Percentiles rank a stretch among this genome's conserved stretches.
Evolutionary conservation across 2,888 invertebrate species (phyloP).

Genomic region (Acleris sparsana): DNA sequence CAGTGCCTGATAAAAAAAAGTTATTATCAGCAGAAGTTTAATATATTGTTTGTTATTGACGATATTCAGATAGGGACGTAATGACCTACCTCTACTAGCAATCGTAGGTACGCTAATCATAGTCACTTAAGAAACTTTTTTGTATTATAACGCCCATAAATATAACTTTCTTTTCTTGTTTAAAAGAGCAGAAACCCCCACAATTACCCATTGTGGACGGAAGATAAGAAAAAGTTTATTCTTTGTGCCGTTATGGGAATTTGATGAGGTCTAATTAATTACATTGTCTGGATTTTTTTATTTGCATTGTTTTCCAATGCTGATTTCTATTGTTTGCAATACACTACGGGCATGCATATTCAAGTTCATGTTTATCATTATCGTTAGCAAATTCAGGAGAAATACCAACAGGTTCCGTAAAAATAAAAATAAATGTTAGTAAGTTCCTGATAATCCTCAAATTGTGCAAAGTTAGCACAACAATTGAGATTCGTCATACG

Average conservation of each 20-base stretch:
- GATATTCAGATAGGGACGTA: too few relatives aligned
- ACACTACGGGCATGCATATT: conserved; percentile 8
- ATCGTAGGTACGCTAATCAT: not conserved
- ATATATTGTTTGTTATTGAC: not conserved
- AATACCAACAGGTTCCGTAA: not conserved
- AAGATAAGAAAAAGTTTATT: conserved; percentile 43
- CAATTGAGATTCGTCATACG: not conserved
- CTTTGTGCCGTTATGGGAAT: conserved; percentile 23
- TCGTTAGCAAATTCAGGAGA: conserved; percentile 1
- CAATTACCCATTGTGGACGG: conserved; percentile 56
- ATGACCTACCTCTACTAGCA: not conserved
- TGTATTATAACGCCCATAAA: not conserved
- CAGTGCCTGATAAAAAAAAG: too few relatives aligned
- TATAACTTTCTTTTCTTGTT: conserved; percentile 36
- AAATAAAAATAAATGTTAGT: not conserved
- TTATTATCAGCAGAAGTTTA: too few relatives aligned
- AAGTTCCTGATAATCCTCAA: not conserved
- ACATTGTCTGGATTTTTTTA: conserved; percentile 28
- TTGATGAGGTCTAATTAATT: conserved; percentile 23
- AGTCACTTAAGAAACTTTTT: not conserved
- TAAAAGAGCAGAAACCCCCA: conserved; percentile 49
- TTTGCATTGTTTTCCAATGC: conserved; percentile 19
- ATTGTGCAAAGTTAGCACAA: not conserved
- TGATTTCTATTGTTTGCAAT: conserved; percentile 24
- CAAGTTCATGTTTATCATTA: conserved; percentile 8